Conservation (phyloP, 2,113 vertebrate species). For the Microtus richardsoni region DNA sequence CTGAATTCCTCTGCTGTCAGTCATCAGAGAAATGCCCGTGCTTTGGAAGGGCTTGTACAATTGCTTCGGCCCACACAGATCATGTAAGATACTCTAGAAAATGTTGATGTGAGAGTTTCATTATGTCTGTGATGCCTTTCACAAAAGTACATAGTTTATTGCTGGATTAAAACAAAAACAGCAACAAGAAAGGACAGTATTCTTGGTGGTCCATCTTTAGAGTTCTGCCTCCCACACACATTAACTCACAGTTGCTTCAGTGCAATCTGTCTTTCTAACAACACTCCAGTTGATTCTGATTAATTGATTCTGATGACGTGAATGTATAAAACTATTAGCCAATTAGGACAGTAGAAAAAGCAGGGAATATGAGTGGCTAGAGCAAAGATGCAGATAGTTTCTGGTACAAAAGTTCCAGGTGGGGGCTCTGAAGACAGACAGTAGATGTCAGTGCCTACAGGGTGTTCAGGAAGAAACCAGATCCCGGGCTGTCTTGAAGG, state of each 20-base stretch:
- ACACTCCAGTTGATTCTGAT: slow-evolving; percentile 11
- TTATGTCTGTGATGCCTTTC: slow-evolving; percentile 47
- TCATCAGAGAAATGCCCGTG: neutral
- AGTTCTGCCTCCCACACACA: neutral
- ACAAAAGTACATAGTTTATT: slow-evolving; percentile 7
- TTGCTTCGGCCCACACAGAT: neutral
- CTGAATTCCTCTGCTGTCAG: slow-evolving; percentile 18
- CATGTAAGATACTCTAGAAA: slow-evolving; percentile 9
- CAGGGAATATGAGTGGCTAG: neutral
- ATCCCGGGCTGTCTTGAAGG: neutral
- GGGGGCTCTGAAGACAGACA: neutral
- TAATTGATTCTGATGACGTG: neutral
- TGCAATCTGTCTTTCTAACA: slow-evolving; percentile 10
- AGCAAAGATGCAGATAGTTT: slow-evolving; percentile 7
- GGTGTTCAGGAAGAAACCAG: neutral
- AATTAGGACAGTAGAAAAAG: slow-evolving; percentile 37
- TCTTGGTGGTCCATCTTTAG: neutral
- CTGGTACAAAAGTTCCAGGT: neutral
- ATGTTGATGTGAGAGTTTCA: slow-evolving; percentile 1
- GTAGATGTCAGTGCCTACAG: neutral
- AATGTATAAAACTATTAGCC: neutral
- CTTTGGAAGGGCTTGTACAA: neutral
- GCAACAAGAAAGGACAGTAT: neutral
- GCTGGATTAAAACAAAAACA: neutral
- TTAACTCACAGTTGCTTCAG: slow-evolving; percentile 26